Conservation (phyloP, 2,888 invertebrate species). For the Caenorhabditis sulstoni region DNA sequence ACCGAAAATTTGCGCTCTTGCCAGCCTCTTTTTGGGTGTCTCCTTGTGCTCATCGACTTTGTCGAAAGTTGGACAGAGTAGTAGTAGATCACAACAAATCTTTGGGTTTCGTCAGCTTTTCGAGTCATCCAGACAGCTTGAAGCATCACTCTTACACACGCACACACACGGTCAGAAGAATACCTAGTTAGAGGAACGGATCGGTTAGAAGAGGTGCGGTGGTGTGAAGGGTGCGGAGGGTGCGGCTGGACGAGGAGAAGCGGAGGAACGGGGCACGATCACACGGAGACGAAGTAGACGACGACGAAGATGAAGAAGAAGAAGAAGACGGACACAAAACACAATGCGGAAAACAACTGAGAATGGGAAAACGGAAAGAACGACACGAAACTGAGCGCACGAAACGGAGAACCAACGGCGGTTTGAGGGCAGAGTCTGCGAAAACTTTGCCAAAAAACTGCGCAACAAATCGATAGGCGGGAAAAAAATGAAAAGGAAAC, state of each 20-base stretch:
- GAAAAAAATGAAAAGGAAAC: background rate
- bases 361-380: no score
- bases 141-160: slow-evolving; percentile 16
- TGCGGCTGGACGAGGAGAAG: background rate
- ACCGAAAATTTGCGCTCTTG: no score
- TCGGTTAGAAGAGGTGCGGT: background rate
- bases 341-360: background rate
- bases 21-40: no score
- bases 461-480: no score
- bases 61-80: no score
- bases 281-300: background rate
- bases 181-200: background rate
- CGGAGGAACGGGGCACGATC: background rate
- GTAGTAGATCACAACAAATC: no score
- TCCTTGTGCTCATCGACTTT: no score
- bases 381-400: no score
- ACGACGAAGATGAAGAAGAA: slow-evolving; percentile 1
- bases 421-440: no score
- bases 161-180: background rate
- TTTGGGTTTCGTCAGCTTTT: no score
- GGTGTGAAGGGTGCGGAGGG: slow-evolving; percentile 4
- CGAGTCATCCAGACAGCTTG: background rate
- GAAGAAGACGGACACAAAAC: background rate
- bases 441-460: no score
- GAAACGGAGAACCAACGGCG: no score